A percentile compares a stretch with the other conserved stretches of the same genome.
Conservation (phyloP, 2,888 invertebrate species). For the Scaptomyza caliginosa region DNA sequence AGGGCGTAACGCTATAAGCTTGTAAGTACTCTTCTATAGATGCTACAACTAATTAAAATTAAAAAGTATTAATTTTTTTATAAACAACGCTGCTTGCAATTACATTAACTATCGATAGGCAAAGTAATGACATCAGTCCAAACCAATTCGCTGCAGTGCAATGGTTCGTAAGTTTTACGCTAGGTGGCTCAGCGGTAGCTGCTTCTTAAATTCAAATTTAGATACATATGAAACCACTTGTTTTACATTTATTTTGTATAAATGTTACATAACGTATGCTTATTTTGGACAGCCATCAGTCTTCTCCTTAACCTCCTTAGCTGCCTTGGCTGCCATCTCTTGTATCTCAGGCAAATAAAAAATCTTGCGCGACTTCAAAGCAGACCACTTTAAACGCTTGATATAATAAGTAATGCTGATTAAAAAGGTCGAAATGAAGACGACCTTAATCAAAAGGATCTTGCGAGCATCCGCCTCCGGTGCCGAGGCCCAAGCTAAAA, state of each 20-base stretch:
- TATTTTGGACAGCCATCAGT: slow-evolving; percentile 10
- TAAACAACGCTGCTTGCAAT: neutral
- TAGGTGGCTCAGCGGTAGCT: neutral
- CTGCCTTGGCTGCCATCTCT: slow-evolving; percentile 27
- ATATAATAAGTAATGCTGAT: slow-evolving; percentile 88
- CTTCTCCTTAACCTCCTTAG: neutral
- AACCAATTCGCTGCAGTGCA: neutral
- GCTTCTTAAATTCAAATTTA: neutral
- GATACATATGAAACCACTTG: neutral
- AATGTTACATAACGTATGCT: neutral
- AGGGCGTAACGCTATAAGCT: too few species aligned
- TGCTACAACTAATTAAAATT: neutral
- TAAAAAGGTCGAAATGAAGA: slow-evolving; percentile 88
- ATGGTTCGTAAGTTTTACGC: neutral
- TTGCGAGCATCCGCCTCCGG: slow-evolving; percentile 95
- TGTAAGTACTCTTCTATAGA: too few species aligned
- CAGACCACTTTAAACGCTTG: slow-evolving; percentile 94
- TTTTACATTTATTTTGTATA: neutral
- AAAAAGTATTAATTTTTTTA: neutral
- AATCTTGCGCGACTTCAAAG: slow-evolving; percentile 93
- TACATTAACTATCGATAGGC: neutral
- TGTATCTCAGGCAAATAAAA: slow-evolving; percentile 87
- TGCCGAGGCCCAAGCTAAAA: slow-evolving; percentile 96
- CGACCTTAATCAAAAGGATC: slow-evolving; percentile 89
- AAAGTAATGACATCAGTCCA: neutral